These are phyloP conservation scores for Escarpia spicata DNA, from an alignment of 2,888 invertebrate genomes.

Conservation along the genomic window DNA sequence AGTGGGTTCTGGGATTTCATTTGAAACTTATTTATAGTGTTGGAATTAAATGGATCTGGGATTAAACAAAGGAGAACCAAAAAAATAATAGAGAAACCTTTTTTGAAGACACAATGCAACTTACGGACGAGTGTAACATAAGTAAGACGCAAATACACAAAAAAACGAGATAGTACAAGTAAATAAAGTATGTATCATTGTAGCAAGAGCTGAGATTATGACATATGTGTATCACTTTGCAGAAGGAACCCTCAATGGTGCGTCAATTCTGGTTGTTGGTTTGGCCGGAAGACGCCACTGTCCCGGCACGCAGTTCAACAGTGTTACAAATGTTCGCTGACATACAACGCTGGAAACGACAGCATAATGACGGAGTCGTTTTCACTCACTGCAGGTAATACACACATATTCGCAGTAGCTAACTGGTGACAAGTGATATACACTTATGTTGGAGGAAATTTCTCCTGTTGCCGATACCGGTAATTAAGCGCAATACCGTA, in stretches of 20 bases:
- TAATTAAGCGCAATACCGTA: too few species aligned
- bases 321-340: neutral
- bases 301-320: neutral
- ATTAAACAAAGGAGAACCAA: neutral
- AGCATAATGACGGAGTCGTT: neutral
- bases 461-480: too few species aligned
- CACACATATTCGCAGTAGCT: neutral
- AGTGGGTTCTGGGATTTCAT: neutral
- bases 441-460: too few species aligned
- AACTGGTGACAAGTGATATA: too few species aligned
- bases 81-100: too few species aligned
- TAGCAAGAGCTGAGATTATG: neutral
- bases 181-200: neutral
- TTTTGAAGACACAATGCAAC: neutral
- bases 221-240: neutral
- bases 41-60: neutral
- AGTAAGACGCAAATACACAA: neutral
- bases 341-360: neutral
- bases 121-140: neutral
- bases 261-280: neutral
- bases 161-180: neutral
- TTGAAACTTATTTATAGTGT: neutral
- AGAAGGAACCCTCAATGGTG: slow-evolving; percentile 1
- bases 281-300: neutral
- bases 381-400: neutral